Base-by-base conservation (phyloP, 2,797 vertebrate species). In the Leucoraja ocellata region DNA sequence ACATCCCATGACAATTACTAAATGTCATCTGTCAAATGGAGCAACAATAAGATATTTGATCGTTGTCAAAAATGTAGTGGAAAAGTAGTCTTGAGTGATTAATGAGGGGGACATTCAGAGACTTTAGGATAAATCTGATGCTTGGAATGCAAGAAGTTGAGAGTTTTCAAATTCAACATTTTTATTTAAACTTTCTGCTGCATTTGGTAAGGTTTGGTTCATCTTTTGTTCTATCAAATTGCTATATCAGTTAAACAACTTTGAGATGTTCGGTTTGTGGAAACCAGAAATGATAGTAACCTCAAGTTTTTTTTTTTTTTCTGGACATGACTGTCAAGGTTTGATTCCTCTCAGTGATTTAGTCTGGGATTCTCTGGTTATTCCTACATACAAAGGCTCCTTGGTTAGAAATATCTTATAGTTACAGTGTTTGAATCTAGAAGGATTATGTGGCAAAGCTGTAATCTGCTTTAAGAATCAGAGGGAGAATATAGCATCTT, bases 391-490 rank as follows among this genome's bases (percentile, higher is more conserved):
- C 86, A 8, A 46, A 39, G 32, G 8, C 68, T 46, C 68, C 65
- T 23, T 36, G 68, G 68, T 73, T 74, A 73, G 65, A 91, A 32
- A 91, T 46, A 46, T 90, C 32, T 90, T 91, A 21, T 32, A 86
- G 58, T 28, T 86, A 63, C 28, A 25, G 36, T 13, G 6, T 71
- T 32, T 91, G 68, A 91, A 91, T 91, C 18, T 91, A 46, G 65
- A 73, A 63, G 63, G 36, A 7, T 86, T 91, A 32, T 91, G 65
- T 74, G 88, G 23, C 68, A 91, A 91, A 91, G 88, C 21, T 73
- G 32, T 54, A 91, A 91, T 91, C 88, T 71, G 88, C 18, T 91
- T 32, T 74, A 91, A 91, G 65, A 46, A 23, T 18, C 39, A 36
- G 68, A 46, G 68, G 88, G 73, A 32, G 32, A 11, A 25, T 91